phyloP scores from a whole-genome alignment of 2,797 vertebrate species.

The Steatocranus sp. region DNA sequence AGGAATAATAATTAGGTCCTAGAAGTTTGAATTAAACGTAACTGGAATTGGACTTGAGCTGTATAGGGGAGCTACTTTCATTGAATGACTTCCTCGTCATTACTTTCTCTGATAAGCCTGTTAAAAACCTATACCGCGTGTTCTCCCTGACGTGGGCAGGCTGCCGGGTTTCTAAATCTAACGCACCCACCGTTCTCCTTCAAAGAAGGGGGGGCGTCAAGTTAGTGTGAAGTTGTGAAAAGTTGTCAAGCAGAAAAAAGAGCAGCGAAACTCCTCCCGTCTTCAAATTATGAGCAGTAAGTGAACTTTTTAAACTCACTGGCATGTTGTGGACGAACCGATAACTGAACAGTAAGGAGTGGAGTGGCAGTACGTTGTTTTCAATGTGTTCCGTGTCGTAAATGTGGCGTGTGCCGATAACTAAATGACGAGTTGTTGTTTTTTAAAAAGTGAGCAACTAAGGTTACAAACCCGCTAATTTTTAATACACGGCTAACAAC shows the following conservation, averaged over 20 bases:
- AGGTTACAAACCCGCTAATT: constrained; percentile 38
- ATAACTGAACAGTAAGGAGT: not conserved
- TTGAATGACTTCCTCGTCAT: not conserved
- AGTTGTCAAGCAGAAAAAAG: constrained; percentile 79
- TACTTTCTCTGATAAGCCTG: accelerated
- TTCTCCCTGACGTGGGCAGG: not conserved
- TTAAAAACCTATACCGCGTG: not conserved
- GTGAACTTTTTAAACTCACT: constrained; percentile 64
- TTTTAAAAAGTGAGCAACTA: constrained; percentile 33
- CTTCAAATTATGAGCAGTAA: constrained; percentile 82
- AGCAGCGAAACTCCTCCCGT: constrained; percentile 80
- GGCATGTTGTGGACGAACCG: not conserved
- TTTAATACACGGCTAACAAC: constrained; percentile 39
- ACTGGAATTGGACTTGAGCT: not conserved
- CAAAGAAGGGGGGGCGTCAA: constrained; percentile 57
- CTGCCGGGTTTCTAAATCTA: not conserved
- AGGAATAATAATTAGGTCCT: accelerated
- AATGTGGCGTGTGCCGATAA: not conserved
- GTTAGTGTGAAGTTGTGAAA: constrained; percentile 80
- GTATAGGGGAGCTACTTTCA: not conserved
- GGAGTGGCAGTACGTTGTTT: not conserved
- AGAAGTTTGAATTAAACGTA: not conserved
- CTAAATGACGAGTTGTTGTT: constrained; percentile 22
- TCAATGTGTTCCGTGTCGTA: not conserved
- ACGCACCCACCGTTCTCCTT: constrained; percentile 46